Percentiles rank a stretch among this genome's conserved stretches.
phyloP scores from a whole-genome alignment of 35 echinoderm and acorn worm species.

The Patiria miniata region DNA sequence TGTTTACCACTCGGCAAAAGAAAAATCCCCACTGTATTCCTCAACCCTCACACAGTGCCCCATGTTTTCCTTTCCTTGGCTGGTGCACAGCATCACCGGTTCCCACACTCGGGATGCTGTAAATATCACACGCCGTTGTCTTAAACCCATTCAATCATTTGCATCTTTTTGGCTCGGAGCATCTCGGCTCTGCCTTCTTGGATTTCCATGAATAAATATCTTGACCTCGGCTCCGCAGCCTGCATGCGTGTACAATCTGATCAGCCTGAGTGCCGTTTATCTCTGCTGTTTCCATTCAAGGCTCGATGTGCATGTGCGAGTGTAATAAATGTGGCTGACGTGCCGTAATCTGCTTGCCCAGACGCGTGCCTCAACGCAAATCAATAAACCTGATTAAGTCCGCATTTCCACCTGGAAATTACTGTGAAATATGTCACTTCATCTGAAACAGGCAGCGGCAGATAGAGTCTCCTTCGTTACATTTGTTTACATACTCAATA shows the following conservation, averaged over 20 bases:
- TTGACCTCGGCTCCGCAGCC: too few relatives aligned
- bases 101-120: neutral
- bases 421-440: slow-evolving; percentile 15
- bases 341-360: too few relatives aligned
- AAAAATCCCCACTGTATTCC: neutral
- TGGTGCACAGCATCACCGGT: neutral
- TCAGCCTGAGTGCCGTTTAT: neutral
- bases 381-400: slow-evolving; percentile 8
- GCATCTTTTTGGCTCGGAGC: neutral
- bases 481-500: too few relatives aligned
- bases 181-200: neutral
- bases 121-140: neutral
- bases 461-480: neutral
- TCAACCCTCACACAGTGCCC: neutral
- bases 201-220: neutral
- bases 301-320: neutral
- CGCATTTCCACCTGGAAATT: neutral
- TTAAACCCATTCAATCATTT: neutral
- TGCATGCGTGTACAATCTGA: neutral
- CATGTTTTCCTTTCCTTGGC: neutral
- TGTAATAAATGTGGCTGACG: too few relatives aligned
- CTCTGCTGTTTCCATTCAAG: neutral
- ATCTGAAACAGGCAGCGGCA: neutral
- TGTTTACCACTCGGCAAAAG: too few relatives aligned
- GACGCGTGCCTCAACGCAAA: neutral